Evolutionary conservation across 2,888 invertebrate genomes (phyloP).

Genomic region (Dichetophora obliterata): DNA sequence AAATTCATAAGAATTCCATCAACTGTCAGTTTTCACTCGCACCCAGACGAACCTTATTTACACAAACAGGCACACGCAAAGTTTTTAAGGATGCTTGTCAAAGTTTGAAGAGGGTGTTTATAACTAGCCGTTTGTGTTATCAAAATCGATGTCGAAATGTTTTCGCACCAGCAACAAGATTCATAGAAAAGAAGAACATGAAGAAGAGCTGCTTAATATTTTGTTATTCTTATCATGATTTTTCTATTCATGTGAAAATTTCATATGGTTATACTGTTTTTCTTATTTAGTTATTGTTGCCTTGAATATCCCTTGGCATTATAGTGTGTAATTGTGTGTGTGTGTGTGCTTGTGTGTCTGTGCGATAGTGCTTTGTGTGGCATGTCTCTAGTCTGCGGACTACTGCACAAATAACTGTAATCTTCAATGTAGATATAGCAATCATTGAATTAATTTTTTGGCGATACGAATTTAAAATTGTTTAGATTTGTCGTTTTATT

Average conservation of each 20-base stretch:
- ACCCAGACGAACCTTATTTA: neutral
- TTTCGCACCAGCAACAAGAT: slow-evolving; percentile 10
- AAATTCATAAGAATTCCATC: slow-evolving; percentile 32
- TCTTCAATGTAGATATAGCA: too few relatives aligned
- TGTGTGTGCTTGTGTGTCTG: neutral
- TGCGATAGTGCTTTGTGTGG: too few relatives aligned
- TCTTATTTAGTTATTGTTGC: neutral
- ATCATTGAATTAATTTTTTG: too few relatives aligned
- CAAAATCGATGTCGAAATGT: neutral
- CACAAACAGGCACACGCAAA: neutral
- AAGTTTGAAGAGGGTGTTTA: slow-evolving; percentile 25
- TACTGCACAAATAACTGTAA: too few relatives aligned
- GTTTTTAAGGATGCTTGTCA: slow-evolving; percentile 9
- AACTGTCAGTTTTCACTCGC: slow-evolving; percentile 3
- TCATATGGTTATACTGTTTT: too few relatives aligned
- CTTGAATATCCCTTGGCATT: slow-evolving; percentile 1
- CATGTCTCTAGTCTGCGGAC: too few relatives aligned
- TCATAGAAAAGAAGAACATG: too few relatives aligned
- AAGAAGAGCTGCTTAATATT: neutral
- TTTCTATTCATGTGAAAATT: neutral
- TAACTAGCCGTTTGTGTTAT: neutral
- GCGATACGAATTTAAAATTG: too few relatives aligned
- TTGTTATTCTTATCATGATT: slow-evolving; percentile 24
- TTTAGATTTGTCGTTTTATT: too few relatives aligned
- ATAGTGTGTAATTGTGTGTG: neutral